phyloP scores from a whole-genome alignment of 2,113 vertebrate species.

The Leptodactylus fuscus region DNA sequence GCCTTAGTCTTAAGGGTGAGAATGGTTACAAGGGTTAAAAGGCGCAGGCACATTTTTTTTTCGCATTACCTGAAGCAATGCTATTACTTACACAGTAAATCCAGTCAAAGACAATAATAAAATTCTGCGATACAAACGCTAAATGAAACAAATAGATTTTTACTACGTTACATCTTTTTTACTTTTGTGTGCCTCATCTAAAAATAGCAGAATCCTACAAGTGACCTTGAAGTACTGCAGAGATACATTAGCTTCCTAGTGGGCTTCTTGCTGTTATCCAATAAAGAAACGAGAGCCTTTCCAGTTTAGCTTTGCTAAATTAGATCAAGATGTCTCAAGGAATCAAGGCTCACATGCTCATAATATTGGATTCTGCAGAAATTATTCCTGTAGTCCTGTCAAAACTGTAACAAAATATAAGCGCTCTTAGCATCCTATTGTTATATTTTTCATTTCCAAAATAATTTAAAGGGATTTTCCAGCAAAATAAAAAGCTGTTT shows the following conservation, averaged over 20 bases:
- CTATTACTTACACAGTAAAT: background rate
- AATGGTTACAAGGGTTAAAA: no score
- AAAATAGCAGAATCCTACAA: background rate
- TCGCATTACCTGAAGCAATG: background rate
- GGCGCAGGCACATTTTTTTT: no score
- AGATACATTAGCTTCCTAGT: background rate
- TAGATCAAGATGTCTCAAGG: conserved; percentile 24
- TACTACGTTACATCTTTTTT: background rate
- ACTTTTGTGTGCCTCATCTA: background rate
- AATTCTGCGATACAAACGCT: background rate
- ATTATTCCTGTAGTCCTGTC: background rate
- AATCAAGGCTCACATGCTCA: background rate
- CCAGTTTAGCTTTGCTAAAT: background rate
- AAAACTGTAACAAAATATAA: no score
- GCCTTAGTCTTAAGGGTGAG: no score
- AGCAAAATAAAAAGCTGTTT: no score
- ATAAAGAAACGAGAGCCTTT: background rate
- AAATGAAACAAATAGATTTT: background rate
- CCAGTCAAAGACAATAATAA: background rate
- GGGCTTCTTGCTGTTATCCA: conserved; percentile 18
- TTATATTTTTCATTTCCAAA: no score
- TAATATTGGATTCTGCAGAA: conserved; percentile 13
- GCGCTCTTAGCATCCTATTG: no score
- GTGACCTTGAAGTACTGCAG: background rate
- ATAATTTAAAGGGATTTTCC: no score